Percentiles rank a stretch among this genome's conserved stretches.
Evolutionary conservation across 2,797 vertebrate species (phyloP).

Genomic region (Crocodylus rhombifer): DNA sequence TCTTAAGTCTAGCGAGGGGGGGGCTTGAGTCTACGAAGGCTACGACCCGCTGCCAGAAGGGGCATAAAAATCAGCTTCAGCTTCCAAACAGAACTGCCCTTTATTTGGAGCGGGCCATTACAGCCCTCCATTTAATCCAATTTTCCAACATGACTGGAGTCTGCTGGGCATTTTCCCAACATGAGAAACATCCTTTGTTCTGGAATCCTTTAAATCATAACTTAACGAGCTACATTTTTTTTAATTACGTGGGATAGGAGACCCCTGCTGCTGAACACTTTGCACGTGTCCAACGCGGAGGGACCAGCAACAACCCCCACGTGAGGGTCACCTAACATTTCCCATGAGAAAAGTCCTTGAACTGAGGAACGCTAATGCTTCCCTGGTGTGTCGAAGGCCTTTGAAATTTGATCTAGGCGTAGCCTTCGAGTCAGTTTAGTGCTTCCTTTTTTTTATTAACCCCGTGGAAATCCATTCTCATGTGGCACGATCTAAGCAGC

Average conservation of each 20-base stretch:
- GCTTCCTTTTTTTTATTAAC: not conserved
- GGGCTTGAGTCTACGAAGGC: too few relatives aligned
- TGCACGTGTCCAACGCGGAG: rapidly evolving
- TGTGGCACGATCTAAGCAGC: not conserved
- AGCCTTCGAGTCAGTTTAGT: not conserved
- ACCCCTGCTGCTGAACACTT: not conserved
- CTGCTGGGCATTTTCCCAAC: rapidly evolving
- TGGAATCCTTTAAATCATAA: not conserved
- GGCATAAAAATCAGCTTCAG: not conserved
- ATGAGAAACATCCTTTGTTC: not conserved
- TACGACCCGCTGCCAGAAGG: not conserved
- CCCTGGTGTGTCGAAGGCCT: not conserved
- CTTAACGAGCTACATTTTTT: rapidly evolving
- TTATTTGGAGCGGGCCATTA: not conserved
- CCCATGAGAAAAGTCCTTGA: rapidly evolving
- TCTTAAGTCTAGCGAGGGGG: too few relatives aligned
- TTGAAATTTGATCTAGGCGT: not conserved
- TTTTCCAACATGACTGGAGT: rapidly evolving
- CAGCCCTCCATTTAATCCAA: not conserved
- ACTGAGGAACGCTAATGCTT: not conserved
- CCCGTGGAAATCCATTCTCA: not conserved
- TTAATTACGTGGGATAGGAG: rapidly evolving
- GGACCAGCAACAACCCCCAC: not conserved
- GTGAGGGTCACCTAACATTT: not conserved
- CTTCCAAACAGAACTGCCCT: not conserved